Conservation (phyloP, 2,113 vertebrate species). For the Hemichromis elongatus region DNA sequence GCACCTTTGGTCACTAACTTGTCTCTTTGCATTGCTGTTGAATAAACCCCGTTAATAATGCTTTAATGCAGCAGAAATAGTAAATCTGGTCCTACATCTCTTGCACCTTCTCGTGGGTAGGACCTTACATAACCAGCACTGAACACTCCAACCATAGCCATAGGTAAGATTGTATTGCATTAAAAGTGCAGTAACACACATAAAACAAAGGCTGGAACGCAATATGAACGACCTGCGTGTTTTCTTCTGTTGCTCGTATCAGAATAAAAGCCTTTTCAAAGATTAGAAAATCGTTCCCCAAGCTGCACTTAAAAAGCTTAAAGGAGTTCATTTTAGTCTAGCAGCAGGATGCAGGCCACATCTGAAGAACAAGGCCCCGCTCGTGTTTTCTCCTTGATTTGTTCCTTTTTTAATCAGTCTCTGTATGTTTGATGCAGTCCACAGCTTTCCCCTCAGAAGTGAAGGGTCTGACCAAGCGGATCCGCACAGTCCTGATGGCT, state of each 20-base stretch:
- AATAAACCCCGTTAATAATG: background rate
- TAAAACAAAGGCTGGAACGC: background rate
- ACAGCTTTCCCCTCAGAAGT: slow-evolving; percentile 92
- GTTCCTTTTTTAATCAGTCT: background rate
- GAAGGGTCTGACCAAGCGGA: slow-evolving; percentile 93
- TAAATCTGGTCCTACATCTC: background rate
- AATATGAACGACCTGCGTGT: background rate
- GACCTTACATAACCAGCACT: background rate
- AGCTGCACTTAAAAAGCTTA: background rate
- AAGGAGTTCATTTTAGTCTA: background rate
- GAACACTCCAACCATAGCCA: background rate
- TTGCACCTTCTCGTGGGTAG: background rate
- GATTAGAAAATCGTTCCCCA: background rate
- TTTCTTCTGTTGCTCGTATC: rapidly evolving
- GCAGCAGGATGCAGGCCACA: background rate
- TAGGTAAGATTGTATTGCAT: background rate
- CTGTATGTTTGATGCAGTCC: slow-evolving; percentile 62
- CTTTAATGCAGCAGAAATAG: background rate
- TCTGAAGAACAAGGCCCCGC: background rate
- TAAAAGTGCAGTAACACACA: background rate
- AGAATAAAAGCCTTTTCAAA: background rate
- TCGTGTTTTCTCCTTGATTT: background rate
- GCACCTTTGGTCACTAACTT: background rate
- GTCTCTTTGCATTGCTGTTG: background rate
- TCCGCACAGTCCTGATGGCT: slow-evolving; percentile 96